Evolutionary conservation across 2,888 invertebrate genomes (phyloP), one percentile per base, ranked within the genome.

Genomic region (Agrochola lota): DNA sequence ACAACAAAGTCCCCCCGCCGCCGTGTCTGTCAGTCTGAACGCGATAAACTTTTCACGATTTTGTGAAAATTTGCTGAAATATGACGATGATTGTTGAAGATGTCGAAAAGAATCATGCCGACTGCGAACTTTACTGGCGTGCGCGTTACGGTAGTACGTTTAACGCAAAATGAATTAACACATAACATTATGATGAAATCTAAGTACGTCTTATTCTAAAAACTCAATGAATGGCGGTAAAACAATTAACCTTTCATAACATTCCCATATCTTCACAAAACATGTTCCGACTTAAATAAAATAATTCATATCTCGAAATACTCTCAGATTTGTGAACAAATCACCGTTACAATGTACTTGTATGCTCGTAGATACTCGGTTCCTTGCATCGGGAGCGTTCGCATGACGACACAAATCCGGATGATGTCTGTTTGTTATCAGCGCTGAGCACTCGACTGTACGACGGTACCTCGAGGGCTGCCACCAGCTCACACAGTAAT

Each of bases 391-490:
- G 78, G 76, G 82, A 84, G 85, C 72, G 89, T 94, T 88, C 95
- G 95, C 95, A 93, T 96, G 96, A 96, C 94, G 96, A 93, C 96
- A 94, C 96, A 95, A 97, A 97, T 95, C 97, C 96, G 96, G 96
- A 95, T 96, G 94, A 95, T 95, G 95, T 95, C 95, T 96, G 95
- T 96, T 95, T 96, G 96, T 96, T 97, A 97, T 97, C 97, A 95
- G 96, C 94, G 92, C 91, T 93, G 94, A 93, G 96, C 97, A 96
- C 93, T 94, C 95, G 85, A 88, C 93, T 93, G 92, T 90, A 91
- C 95, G 85, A 88, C 93, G 93, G 92, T 90, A 91, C 91, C 87
- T 88, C 90, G 89, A 94, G 94, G 95, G 95, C 87, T 94, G 93
- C 92, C 90, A 90, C 90, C 89, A 90, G 88, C 89, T 86, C 88